Evolutionary conservation across 2,888 invertebrate genomes (phyloP).

Genomic region (Heliconius erato): DNA sequence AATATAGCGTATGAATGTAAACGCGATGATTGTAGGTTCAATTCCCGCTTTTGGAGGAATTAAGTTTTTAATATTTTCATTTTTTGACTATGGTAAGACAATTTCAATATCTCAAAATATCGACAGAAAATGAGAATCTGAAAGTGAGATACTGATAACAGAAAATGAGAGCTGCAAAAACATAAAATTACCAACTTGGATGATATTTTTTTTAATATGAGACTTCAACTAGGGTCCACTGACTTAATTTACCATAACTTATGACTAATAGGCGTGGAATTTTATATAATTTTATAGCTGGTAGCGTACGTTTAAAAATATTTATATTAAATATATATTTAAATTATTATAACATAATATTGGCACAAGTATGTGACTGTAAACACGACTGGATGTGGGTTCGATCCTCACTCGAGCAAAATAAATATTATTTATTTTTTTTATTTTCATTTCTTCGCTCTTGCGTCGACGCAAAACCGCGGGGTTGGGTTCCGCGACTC

Average conservation of each 20-base stretch:
- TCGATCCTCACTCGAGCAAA: too few species aligned
- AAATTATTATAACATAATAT: not conserved
- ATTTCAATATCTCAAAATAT: too few species aligned
- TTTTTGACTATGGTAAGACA: not conserved
- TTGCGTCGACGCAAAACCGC: too few species aligned
- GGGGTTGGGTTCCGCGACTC: too few species aligned
- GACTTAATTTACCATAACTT: constrained; percentile 2
- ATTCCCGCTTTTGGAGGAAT: not conserved
- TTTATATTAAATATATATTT: not conserved
- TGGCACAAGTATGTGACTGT: too few species aligned
- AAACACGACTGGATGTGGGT: too few species aligned
- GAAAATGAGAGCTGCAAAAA: not conserved
- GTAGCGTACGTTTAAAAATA: not conserved
- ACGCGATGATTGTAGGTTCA: not conserved
- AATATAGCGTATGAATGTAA: too few species aligned
- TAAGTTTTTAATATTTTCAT: not conserved
- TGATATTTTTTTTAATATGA: not conserved
- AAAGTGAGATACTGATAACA: too few species aligned
- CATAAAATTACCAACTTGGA: not conserved
- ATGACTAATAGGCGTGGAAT: not conserved
- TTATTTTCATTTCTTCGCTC: too few species aligned
- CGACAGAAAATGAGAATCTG: too few species aligned
- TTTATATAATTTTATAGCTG: not conserved
- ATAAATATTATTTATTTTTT: too few species aligned
- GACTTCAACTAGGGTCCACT: not conserved